Evolutionary conservation across 2,113 vertebrate species (phyloP), one percentile per base, ranked within the genome.

Genomic region (Neomonachus schauinslandi): DNA sequence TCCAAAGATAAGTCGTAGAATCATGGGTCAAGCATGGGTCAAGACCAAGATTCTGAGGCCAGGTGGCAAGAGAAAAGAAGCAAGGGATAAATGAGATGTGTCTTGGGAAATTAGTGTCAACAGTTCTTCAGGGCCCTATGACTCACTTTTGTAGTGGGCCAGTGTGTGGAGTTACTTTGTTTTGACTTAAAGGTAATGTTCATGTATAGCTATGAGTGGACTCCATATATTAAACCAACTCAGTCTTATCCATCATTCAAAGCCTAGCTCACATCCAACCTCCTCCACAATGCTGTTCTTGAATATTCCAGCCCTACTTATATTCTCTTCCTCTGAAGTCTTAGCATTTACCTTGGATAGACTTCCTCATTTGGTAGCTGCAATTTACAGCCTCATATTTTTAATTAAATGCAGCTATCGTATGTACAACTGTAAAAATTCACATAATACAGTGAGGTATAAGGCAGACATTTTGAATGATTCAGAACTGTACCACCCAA

Each of bases 181-280:
- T 53, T 15, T 33, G 49, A 84, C 7, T 4, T 24, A 49, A 8
- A 39, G 19, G 5, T 13, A 21, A 16, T 80, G 28, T 7, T 26
- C 71, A 57, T 8, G 11, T 13, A 2, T 15, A 24, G 31, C 7
- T 8, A 1, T n/a, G 22, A 7, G 2, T 4, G 4, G 49, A 39
- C 42, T 26, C n/a, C 8, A 13, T 11, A 5, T 24, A 82, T 61
- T 65, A 21, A 14, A 0, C 7, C 6, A 51, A 7, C 3, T 1
- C 9, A 18, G 0, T 31, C 42, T 61, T 59, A 13, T 24, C 28
- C 24, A 46, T 63, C 4, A 1, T 26, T n/a, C 61, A 31, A 71
- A 36, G 28, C 7, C 7, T 55, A 28, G 42, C 57, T 95, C 12
- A 6, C 21, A 2, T 53, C 19, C 22, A 91, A 46, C 36, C 55